Conservation (phyloP, 2,888 invertebrate genomes). For the Allolobophora icterica region DNA sequence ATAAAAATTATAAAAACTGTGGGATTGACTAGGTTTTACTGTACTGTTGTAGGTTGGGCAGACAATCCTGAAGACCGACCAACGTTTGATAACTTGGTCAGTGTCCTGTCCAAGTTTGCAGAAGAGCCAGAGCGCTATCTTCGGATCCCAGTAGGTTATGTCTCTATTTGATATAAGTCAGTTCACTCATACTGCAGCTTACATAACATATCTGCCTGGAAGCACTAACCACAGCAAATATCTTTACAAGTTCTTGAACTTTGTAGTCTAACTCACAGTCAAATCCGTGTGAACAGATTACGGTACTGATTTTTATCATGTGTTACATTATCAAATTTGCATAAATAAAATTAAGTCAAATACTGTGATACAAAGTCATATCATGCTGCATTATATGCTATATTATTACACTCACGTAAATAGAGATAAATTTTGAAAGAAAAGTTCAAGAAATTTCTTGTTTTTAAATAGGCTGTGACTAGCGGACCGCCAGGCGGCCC, state of each 20-base stretch:
- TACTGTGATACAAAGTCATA: not conserved
- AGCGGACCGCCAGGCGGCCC: too few species aligned
- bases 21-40: not conserved
- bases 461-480: too few species aligned
- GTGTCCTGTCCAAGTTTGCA: constrained; percentile 92
- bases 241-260: not conserved
- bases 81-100: constrained; percentile 87
- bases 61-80: constrained; percentile 92
- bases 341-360: not conserved
- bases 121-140: constrained; percentile 75
- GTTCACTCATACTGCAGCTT: not conserved
- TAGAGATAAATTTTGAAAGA: too few species aligned
- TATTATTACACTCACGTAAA: too few species aligned
- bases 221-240: too few species aligned
- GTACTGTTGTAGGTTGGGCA: constrained; percentile 78
- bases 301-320: not conserved
- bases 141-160: not conserved
- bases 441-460: too few species aligned
- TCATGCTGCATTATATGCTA: not conserved
- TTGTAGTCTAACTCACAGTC: not conserved
- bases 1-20: not conserved
- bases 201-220: not conserved
- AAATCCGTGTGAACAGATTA: not conserved
- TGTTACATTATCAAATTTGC: not conserved
- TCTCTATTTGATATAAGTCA: not conserved